Evolutionary conservation across 2,888 invertebrate genomes (phyloP).

Genomic region (Diarsia brunnea): DNA sequence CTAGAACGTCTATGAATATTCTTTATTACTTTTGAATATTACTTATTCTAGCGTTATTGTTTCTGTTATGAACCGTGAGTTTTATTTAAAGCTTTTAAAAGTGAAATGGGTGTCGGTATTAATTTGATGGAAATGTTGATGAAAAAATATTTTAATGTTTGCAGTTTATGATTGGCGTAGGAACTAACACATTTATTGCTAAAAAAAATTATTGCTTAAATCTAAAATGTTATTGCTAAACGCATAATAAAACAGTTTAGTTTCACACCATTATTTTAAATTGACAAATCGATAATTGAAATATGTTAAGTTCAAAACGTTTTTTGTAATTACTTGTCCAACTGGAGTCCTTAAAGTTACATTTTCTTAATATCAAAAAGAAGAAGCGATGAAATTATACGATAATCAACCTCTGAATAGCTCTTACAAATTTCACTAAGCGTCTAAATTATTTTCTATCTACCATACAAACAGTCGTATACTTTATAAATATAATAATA

Average conservation of each 20-base stretch:
- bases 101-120: not conserved
- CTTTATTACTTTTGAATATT: slow-evolving; percentile 54
- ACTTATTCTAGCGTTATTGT: slow-evolving; percentile 39
- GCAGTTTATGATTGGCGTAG: not conserved
- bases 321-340: not conserved
- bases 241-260: not conserved
- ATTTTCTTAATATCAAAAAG: not conserved
- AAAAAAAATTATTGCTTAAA: no score
- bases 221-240: not conserved
- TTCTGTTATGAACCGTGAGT: slow-evolving; percentile 3
- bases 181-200: not conserved
- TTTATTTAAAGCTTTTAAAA: slow-evolving; percentile 38
- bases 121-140: not conserved
- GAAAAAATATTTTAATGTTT: not conserved
- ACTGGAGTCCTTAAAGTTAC: not conserved
- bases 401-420: not conserved
- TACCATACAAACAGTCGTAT: slow-evolving; percentile 47
- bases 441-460: slow-evolving; percentile 33
- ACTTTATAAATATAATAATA: slow-evolving; percentile 18
- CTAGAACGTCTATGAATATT: slow-evolving; percentile 50
- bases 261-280: not conserved
- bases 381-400: not conserved
- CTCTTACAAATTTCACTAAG: slow-evolving; percentile 36
- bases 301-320: not conserved
- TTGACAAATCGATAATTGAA: not conserved